Conservation (phyloP, 2,797 vertebrate species). For the Danio tinwini region DNA sequence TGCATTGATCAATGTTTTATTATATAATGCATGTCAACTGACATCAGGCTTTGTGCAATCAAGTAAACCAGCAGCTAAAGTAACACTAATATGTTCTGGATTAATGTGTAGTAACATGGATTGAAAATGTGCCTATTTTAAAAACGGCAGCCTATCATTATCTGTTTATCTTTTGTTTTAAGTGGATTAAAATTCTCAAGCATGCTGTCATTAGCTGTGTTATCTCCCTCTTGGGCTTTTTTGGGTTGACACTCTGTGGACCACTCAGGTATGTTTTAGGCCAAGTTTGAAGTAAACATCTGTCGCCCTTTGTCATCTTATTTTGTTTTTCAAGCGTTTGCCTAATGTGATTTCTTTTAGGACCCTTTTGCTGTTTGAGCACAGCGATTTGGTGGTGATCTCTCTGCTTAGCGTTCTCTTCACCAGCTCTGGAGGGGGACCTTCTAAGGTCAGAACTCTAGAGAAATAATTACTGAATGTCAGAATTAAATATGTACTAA, state of each 20-base stretch:
- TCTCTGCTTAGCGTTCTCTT: slow-evolving; percentile 92
- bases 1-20: too few relatives aligned
- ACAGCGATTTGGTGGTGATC: slow-evolving; percentile 92
- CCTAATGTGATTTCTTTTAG: slow-evolving; percentile 70
- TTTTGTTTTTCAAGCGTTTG: background rate
- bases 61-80: too few relatives aligned
- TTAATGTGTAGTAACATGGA: background rate
- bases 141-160: background rate
- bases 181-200: slow-evolving; percentile 97
- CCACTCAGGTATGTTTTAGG: slow-evolving; percentile 87
- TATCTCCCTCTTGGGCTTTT: slow-evolving; percentile 95
- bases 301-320: background rate
- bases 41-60: too few relatives aligned
- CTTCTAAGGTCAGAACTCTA: slow-evolving; percentile 85
- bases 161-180: slow-evolving; percentile 59
- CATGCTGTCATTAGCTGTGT: slow-evolving; percentile 92
- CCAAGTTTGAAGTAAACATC: background rate
- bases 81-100: background rate
- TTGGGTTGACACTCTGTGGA: slow-evolving; percentile 97
- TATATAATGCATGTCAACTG: too few relatives aligned
- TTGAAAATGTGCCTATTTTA: background rate
- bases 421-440: slow-evolving; percentile 92
- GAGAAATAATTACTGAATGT: background rate
- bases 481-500: background rate
- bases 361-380: slow-evolving; percentile 93